phyloP scores from a whole-genome alignment of 2,888 invertebrate genomes.

The Meghimatium bilineatum region DNA sequence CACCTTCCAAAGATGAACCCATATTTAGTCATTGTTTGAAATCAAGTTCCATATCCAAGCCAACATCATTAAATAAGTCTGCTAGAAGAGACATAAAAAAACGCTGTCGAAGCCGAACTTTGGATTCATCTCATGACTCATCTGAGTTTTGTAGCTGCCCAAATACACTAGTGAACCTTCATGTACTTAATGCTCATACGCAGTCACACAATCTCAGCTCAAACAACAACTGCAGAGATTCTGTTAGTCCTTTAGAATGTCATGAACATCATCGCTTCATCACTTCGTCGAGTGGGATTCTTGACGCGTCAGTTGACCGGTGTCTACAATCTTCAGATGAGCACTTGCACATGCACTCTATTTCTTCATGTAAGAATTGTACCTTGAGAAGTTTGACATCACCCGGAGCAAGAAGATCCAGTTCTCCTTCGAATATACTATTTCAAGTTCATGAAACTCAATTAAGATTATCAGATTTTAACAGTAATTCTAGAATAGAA shows the following conservation, averaged over 20 bases:
- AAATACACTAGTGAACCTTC: conserved; percentile 63
- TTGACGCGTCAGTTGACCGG: background rate
- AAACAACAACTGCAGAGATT: conserved; percentile 58
- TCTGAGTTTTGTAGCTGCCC: conserved; percentile 54
- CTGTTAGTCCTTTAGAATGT: conserved; percentile 68
- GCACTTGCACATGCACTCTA: background rate
- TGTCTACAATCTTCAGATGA: background rate
- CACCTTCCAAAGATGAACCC: conserved; percentile 39
- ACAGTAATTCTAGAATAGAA: conserved; percentile 38
- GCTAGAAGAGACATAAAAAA: conserved; percentile 57
- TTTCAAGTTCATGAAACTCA: conserved; percentile 91
- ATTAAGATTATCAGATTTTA: conserved; percentile 85
- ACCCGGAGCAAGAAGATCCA: conserved; percentile 93
- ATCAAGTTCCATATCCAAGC: conserved; percentile 50
- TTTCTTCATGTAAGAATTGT: background rate
- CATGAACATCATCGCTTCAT: conserved; percentile 65
- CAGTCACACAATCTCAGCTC: conserved; percentile 19
- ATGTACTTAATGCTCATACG: conserved; percentile 55
- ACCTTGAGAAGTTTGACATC: conserved; percentile 88
- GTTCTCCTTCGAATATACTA: conserved; percentile 92
- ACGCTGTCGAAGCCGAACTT: conserved; percentile 62
- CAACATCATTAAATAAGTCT: conserved; percentile 56
- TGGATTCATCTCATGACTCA: conserved; percentile 50
- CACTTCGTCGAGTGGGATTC: conserved; percentile 52
- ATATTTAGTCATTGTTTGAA: background rate